Base-by-base conservation (phyloP, 2,888 invertebrate species). In the Apodemia mormo region DNA sequence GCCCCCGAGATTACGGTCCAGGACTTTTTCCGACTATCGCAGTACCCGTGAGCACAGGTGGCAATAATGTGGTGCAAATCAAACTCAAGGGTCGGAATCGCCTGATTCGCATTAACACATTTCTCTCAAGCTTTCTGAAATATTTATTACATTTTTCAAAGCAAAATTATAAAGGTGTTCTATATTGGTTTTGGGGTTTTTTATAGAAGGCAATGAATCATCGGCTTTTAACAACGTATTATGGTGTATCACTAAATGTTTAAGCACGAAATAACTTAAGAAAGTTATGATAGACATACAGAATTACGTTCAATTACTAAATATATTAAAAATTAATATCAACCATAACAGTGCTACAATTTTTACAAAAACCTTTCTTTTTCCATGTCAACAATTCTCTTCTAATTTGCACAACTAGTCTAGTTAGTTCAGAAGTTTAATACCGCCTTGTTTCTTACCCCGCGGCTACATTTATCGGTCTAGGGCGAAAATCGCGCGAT, bases 41-140 rank as follows among this genome's bases (percentile, higher is more conserved):
- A 83, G 84, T 78, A 87, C 83, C 83, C 80, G 79, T 78, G 77
- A 52, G 82, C 89, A 83, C 92, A 91, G 92, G 90, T 92, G 92
- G 77, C 81, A 76, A 82, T 86, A 87, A 92, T 90, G 90, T 83
- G 84, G 81, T 83, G 85, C 85, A 81, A 86, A 87, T 83, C 84
- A 83, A 85, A 83, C 82, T 81, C 70, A 68, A 76, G 74, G 78
- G 80, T 81, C 75, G 69, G 72, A 73, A 70, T 67, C 68, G 73
- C 72, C 65, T 54, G 68, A 54, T 37, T 65, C 68, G 29, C 65
- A 66, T 71, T 64, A 54, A 66, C 66, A 66, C 66, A 61, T 68
- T 68, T 40, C 58, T 43, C 43, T 45, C 61, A 45, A 22, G 65
- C 65, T 61, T 49, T 9, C 22, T n/a, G 30, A 65, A n/a, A 65